Conservation (phyloP, 2,888 invertebrate species). For the Thereva nobilitata region DNA sequence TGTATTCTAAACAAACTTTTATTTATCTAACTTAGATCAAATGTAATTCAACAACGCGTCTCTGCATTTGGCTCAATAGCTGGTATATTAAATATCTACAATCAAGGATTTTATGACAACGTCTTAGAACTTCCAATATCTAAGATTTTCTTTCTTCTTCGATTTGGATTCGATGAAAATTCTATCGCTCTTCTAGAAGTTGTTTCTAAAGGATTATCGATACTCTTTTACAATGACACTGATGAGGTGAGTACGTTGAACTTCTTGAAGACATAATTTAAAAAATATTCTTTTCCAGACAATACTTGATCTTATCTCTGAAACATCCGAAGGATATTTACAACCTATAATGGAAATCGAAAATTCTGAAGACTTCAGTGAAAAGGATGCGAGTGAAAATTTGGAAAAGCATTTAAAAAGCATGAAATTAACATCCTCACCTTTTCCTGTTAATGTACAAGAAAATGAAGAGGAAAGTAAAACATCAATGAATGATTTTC, state of each 20-base stretch:
- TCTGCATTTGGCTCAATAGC: slow-evolving; percentile 79
- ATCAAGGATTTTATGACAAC: slow-evolving; percentile 76
- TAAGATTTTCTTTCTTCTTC: slow-evolving; percentile 77
- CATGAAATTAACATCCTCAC: slow-evolving; percentile 48
- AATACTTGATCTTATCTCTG: slow-evolving; percentile 70
- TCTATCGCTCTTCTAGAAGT: slow-evolving; percentile 73
- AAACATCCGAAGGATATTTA: slow-evolving; percentile 66
- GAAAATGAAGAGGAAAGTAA: slow-evolving; percentile 60
- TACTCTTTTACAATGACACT: slow-evolving; percentile 73
- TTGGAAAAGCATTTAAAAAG: slow-evolving; percentile 62
- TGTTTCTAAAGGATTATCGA: slow-evolving; percentile 74
- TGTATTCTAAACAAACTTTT: background rate
- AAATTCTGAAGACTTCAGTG: slow-evolving; percentile 45
- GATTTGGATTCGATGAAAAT: slow-evolving; percentile 86
- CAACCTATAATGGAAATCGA: slow-evolving; percentile 65
- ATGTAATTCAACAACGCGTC: slow-evolving; percentile 81
- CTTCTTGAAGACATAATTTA: background rate
- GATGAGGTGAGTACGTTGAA: slow-evolving; percentile 66
- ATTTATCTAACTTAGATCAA: slow-evolving; percentile 60
- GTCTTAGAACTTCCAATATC: slow-evolving; percentile 75
- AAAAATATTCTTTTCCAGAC: slow-evolving; percentile 49
- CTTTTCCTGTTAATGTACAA: slow-evolving; percentile 51
- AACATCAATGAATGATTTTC: slow-evolving; percentile 79
- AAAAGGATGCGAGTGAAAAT: slow-evolving; percentile 45
- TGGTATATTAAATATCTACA: slow-evolving; percentile 74